A percentile compares a stretch with the other conserved stretches of the same genome.
These are phyloP conservation scores for Sicus ferrugineus DNA, from an alignment of 2,888 invertebrate genomes.

Conservation along the genomic window DNA sequence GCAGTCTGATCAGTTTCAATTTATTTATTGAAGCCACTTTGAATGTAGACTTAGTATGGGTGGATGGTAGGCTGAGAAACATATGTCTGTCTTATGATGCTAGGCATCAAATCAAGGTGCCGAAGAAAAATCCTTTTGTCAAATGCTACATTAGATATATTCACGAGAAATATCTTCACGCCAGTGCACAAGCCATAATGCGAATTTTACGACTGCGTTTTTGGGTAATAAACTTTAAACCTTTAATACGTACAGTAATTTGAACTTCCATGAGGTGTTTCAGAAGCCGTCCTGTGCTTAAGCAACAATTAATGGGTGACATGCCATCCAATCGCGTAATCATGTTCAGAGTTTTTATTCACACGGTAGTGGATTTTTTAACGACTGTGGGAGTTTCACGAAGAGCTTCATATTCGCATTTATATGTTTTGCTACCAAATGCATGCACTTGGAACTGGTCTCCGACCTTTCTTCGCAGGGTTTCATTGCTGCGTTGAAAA, in stretches of 20 bases:
- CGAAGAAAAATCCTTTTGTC: not conserved
- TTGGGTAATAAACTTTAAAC: not conserved
- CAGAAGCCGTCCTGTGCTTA: not conserved
- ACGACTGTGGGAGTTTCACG: not conserved
- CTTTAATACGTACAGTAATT: not conserved
- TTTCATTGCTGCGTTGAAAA: slow-evolving; percentile 38
- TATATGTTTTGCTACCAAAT: no score
- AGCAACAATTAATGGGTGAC: not conserved
- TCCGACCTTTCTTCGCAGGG: slow-evolving; percentile 35
- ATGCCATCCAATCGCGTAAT: not conserved
- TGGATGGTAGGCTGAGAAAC: not conserved
- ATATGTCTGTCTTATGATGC: not conserved
- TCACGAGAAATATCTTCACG: not conserved
- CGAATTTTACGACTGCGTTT: not conserved
- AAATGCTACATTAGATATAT: not conserved
- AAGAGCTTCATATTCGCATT: slow-evolving; percentile 7
- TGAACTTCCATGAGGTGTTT: not conserved
- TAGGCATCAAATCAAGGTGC: not conserved
- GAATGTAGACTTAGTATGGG: not conserved
- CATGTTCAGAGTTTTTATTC: not conserved
- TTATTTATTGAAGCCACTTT: not conserved
- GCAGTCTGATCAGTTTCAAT: not conserved
- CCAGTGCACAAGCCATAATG: not conserved
- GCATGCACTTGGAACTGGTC: slow-evolving; percentile 39
- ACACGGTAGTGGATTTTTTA: not conserved